Evolutionary conservation across 2,888 invertebrate genomes (phyloP), one percentile per base, ranked within the genome.

Genomic region (Microplitis deprimator): DNA sequence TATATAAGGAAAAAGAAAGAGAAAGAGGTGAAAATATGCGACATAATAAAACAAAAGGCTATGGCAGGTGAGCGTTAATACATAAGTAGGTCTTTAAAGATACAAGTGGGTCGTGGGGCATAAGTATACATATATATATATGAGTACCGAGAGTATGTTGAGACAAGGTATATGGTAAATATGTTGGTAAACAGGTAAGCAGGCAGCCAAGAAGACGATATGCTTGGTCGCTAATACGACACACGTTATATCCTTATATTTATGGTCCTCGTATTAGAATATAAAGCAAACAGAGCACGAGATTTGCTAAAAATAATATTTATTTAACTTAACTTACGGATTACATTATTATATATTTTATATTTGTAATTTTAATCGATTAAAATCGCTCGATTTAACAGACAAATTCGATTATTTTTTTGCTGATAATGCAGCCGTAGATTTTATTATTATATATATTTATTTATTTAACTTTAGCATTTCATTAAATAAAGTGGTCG

Each of bases 221-320:
- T 84, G 86, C 84, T 84, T 81, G 84, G 81, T 81, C 81, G 80
- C 81, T 79, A 69, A 71, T 62, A 70, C 68, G 68, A 77, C 77
- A 76, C 79, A 79, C 79, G 60, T 61, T 69, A 81, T 78, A 79
- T 81, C 78, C 79, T 80, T 79, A 74, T 77, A 62, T 79, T 78
- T 50, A 13, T 64, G 62, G 62, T 74, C 59, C 60, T 67, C 73
- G 70, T 65, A 70, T 16, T 40, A 50, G 50, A 50, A 65, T 67
- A 64, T 78, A 80, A 77, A 79, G 83, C 72, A 85, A 85, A 85
- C 84, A 86, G 85, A 84, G 84, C 84, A 85, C 81, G 83, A 81
- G 65, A 65, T 38, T 65, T 1, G 8, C 8, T 50, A 50, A 50
- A 50, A 50, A 50, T 50, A 8, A 50, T 50, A 8, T 50, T 50